Percentiles rank a stretch among this genome's conserved stretches.
Conservation (phyloP, 1,140 invertebrate species). For the Saccostrea cuccullata region DNA sequence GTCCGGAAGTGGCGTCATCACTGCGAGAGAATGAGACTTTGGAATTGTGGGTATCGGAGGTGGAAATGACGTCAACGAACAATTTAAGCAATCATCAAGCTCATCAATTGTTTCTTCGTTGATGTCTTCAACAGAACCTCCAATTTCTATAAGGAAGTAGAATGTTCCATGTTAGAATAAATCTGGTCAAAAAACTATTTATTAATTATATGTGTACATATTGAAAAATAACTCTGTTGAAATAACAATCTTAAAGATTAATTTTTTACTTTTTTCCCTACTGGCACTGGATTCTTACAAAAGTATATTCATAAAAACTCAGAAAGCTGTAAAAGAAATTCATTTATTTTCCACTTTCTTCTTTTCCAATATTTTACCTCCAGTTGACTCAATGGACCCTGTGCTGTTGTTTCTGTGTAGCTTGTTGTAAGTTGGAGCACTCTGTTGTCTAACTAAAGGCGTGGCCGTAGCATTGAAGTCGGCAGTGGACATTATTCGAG, state of each 20-base stretch:
- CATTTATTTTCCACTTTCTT: no score
- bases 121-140: slow-evolving; percentile 48
- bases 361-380: slow-evolving; percentile 13
- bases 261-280: no score
- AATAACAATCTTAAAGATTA: no score
- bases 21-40: slow-evolving; percentile 32
- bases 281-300: no score
- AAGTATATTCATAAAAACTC: no score
- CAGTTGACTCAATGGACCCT: slow-evolving; percentile 25
- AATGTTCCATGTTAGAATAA: background rate
- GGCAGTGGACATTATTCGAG: background rate
- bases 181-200: no score
- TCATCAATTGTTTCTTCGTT: slow-evolving; percentile 31
- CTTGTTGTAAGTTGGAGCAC: slow-evolving; percentile 41
- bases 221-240: no score
- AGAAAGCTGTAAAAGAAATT: no score
- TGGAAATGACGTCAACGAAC: slow-evolving; percentile 3
- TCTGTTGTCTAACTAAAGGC: slow-evolving; percentile 42
- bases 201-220: no score
- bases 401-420: slow-evolving; percentile 25
- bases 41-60: slow-evolving; percentile 1
- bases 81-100: slow-evolving; percentile 31
- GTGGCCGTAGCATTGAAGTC: slow-evolving; percentile 16
- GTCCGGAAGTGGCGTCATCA: slow-evolving; percentile 37
- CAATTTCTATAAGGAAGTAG: background rate